phyloP scores from a whole-genome alignment of 2,113 vertebrate genomes.

The Ptilorrhoa leucosticta region DNA sequence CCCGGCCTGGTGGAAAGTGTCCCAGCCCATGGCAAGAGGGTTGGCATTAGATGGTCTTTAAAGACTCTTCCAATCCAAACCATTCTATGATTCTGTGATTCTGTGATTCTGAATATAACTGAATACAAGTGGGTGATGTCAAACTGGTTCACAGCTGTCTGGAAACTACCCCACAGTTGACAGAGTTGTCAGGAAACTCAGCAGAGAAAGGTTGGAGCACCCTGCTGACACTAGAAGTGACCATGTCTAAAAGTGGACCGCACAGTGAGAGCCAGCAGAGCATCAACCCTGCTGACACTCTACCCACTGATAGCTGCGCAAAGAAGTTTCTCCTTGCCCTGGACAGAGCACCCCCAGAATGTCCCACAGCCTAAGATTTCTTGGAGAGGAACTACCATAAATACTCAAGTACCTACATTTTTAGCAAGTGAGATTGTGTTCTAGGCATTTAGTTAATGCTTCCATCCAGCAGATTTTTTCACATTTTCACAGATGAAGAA shows the following conservation, averaged over 20 bases:
- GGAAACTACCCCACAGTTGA: neutral
- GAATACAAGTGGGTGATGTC: neutral
- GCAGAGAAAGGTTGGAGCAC: neutral
- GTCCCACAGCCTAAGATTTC: neutral
- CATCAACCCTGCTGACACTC: neutral
- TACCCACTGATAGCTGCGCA: rapidly evolving
- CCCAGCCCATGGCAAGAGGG: neutral
- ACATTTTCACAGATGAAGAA: neutral
- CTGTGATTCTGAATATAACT: neutral
- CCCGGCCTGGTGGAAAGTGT: neutral
- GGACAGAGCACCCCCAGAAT: neutral
- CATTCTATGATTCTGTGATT: neutral
- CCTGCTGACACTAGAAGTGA: neutral
- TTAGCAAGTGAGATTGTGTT: neutral
- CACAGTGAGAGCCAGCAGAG: neutral
- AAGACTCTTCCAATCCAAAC: neutral
- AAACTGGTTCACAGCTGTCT: neutral
- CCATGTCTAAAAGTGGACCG: neutral
- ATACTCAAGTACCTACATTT: neutral
- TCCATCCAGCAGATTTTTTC: neutral
- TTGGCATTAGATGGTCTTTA: neutral
- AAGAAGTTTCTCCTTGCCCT: neutral
- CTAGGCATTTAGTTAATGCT: neutral
- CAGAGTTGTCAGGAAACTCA: neutral
- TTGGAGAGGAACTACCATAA: neutral